Conservation (phyloP, 2,797 vertebrate species). For the Oreochromis mossambicus region DNA sequence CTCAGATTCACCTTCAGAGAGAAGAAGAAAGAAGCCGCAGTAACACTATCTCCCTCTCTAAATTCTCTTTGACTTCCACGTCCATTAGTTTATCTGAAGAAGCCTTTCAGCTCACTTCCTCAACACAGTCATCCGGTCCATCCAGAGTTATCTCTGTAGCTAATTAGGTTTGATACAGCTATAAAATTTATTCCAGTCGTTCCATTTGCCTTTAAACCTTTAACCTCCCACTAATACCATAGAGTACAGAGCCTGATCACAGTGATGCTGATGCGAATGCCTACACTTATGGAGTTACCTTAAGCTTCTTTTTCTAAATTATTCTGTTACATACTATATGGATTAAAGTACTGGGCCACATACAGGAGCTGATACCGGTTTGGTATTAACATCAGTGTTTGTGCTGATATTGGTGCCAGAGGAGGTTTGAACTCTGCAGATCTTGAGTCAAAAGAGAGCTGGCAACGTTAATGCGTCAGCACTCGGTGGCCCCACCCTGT, state of each 20-base stretch:
- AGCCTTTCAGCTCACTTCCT: slow-evolving; percentile 15
- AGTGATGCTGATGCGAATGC: neutral
- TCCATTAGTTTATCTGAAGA: slow-evolving; percentile 39
- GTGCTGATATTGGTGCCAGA: neutral
- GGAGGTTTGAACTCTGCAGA: neutral
- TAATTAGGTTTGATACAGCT: neutral
- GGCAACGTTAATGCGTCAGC: neutral
- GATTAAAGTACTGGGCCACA: neutral
- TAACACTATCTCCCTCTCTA: slow-evolving; percentile 15
- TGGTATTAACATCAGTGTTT: neutral
- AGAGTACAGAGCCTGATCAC: neutral
- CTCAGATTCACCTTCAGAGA: neutral
- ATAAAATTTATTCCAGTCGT: neutral
- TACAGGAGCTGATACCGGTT: neutral
- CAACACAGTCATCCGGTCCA: neutral
- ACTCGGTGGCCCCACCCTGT: neutral
- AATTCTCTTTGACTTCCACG: neutral
- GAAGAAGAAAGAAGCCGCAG: neutral
- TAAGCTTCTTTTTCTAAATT: neutral
- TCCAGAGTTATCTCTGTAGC: neutral
- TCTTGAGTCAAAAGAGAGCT: neutral
- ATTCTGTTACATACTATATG: neutral
- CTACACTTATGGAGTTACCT: neutral
- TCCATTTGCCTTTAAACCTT: neutral
- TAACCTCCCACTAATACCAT: neutral